Evolutionary conservation across 2,888 invertebrate genomes (phyloP), one percentile per base, ranked within the genome.

Genomic region (Pristionchus fissidentatus): DNA sequence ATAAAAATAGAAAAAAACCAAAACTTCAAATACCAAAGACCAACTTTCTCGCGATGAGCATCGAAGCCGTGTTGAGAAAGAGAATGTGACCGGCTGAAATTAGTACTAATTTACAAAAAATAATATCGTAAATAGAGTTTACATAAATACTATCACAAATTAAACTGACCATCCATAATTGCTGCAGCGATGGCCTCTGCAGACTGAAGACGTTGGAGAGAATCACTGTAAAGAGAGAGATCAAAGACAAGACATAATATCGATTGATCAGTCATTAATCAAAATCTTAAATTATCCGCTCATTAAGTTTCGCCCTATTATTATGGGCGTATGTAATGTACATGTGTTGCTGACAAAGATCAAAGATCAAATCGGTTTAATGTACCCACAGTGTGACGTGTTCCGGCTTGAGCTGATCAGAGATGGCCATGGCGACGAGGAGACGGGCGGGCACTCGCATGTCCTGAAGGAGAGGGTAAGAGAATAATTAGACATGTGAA

Each of bases 381-480:
- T n/a, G n/a, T n/a, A 66, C 66, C 26, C 8, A 70, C 70, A 26
- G 22, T 7, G 70, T 15, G 70, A 22, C n/a, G 43, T 43, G n/a
- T 15, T 70, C 70, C n/a, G 15, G 7, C 43, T 43, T 70, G n/a
- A 70, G 26, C 70, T 70, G 70, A 41, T 70, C 41, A 3, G 70
- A 41, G n/a, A n/a, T 5, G 2, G n/a, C 70, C 70, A 70, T 70
- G n/a, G n/a, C 70, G 22, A 70, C n/a, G 26, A 70, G 70, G 41
- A 70, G 70, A 15, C 70, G 32, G 26, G 70, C 70, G 3, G 66
- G 32, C 7, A 19, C n/a, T 41, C 22, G 13, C 38, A 66, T 8
- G 7, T 19, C 55, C 55, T 55, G 55, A 13, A 55, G 22, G n/a
- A n/a, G n/a, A n/a, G n/a, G n/a, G n/a, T n/a, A n/a, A n/a, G n/a